Evolutionary conservation across 2,888 invertebrate genomes (phyloP), one percentile per base, ranked within the genome.

Genomic region (Shargacucullia verbasci): DNA sequence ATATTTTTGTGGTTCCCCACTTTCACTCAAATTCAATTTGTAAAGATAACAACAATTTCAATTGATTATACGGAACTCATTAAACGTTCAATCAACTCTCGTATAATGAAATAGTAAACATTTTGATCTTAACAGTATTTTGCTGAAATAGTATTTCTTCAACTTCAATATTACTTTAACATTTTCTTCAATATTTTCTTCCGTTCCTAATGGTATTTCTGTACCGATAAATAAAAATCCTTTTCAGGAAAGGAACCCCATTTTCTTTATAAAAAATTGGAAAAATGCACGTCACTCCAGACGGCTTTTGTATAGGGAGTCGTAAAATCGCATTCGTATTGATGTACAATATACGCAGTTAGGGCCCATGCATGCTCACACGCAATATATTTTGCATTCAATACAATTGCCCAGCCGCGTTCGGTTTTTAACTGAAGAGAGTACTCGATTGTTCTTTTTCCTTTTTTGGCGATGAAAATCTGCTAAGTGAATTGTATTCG

Each of bases 201-300:
- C 10, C 7, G 38, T 55, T 31, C 31, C 14, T 48, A 61, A 58
- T 41, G 39, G 29, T 48, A 11, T 47, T 2, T 20, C 20, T 2
- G 20, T 43, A 41, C 40, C 37, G 11, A 44, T 12, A 34, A 45
- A 53, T 57, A 59, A 58, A 56, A 56, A 37, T 47, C 47, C 55
- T 65, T 73, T 76, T 69, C 52, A 65, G 55, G 68, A 64, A 59
- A 68, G 46, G 65, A 64, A 71, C 46, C 44, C 52, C 54, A 71
- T 73, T 73, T 56, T 45, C 29, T 33, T 49, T 54, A 33, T 52
- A 65, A 61, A 73, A 70, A 33, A 52, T 33, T 7, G 45, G 62
- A 52, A 70, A 79, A 74, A 73, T 68, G 70, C 76, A 78, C 79
- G 79, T 82, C 78, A 80, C 75, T 76, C 61, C 67, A 70, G 57